Percentiles rank a stretch among this genome's conserved stretches.
Evolutionary conservation across 2,797 vertebrate species (phyloP).

Genomic region (Diglossa cyanea): DNA sequence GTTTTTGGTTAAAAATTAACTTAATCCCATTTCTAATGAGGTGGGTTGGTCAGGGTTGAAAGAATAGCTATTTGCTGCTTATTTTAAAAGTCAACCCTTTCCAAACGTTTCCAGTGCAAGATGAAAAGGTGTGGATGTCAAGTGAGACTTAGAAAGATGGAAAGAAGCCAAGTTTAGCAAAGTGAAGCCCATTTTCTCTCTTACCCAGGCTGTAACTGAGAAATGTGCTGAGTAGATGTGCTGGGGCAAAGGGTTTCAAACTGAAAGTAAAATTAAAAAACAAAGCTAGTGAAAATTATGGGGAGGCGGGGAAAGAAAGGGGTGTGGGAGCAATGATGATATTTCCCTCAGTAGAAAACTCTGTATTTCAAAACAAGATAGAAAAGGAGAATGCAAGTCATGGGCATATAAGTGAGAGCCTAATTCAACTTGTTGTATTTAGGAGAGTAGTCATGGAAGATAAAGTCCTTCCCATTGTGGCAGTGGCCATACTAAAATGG

Average conservation of each 20-base stretch:
- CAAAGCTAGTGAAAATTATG: background rate
- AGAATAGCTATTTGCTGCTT: background rate
- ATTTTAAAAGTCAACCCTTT: background rate
- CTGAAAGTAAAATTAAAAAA: background rate
- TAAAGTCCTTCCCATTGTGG: background rate
- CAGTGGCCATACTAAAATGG: too few relatives aligned
- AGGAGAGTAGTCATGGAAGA: background rate
- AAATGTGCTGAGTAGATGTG: background rate
- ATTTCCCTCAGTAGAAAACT: background rate
- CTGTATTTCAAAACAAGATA: background rate
- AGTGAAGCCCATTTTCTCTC: background rate
- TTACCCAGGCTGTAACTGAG: background rate
- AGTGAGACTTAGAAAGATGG: background rate
- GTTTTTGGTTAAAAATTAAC: constrained; percentile 9
- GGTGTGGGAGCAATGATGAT: background rate
- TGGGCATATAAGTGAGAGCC: background rate
- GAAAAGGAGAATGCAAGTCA: background rate
- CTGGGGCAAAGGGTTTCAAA: background rate
- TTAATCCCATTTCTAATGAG: background rate
- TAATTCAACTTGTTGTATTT: background rate
- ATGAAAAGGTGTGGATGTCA: background rate
- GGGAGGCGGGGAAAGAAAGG: background rate
- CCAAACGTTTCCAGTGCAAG: background rate
- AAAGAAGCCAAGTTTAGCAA: background rate
- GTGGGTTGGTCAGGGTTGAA: background rate